Evolutionary conservation across 2,797 vertebrate genomes (phyloP), one percentile per base, ranked within the genome.

Genomic region (Acipenser transmontanus): DNA sequence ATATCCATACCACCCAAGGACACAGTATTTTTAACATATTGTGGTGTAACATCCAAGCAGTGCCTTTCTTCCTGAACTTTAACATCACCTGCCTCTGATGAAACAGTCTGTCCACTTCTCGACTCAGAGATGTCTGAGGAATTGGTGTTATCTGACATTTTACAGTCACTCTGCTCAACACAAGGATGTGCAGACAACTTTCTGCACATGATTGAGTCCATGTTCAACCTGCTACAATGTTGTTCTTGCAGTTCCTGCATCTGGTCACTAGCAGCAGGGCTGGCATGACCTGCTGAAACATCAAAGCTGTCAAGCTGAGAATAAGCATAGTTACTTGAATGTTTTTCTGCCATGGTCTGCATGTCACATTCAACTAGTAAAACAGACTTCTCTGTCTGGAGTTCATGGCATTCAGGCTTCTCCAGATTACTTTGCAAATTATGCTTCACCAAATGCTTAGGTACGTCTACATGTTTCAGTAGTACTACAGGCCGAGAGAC

Each of bases 381-480:
- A 67, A 47, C 12, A n/a, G 1, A n/a, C 50, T 14, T 59, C 70
- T 17, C 60, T 59, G 63, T n/a, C n/a, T 8, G 52, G 8, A 65
- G 68, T 47, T 6, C 7, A 7, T n/a, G n/a, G 47, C 52, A 34
- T 34, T 34, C 34, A 34, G 34, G 34, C 34, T 34, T 34, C 34
- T 34, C 34, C 34, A 34, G 34, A 34, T 34, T 34, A 34, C 3
- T 34, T 34, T 34, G 34, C 34, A 34, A 34, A 34, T 34, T 64
- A 49, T 65, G 62, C 7, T 13, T 20, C 4, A 51, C 56, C 10
- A 9, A n/a, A 6, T 50, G 34, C 13, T 63, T 61, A 10, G 63
- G 59, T 47, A 61, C 20, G 20, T 76, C 65, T 3, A 62, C n/a
- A 50, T 62, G 49, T 20, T 70, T 49, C 4, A 74, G 34, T 12